phyloP scores from a whole-genome alignment of 1,140 invertebrate genomes.

The Gryllus bimaculatus region DNA sequence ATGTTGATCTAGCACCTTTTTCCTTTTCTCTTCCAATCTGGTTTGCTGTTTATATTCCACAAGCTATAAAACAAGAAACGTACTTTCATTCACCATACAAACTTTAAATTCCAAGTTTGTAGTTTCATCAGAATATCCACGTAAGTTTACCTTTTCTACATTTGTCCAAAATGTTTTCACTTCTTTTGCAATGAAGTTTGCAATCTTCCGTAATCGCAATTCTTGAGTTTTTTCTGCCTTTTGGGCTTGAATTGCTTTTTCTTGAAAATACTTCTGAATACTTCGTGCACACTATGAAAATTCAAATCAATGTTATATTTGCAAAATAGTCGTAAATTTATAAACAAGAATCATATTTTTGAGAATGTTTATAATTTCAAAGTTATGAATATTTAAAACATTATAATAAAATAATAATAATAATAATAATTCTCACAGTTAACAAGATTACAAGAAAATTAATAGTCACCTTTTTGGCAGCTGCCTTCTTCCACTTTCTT shows the following conservation, averaged over 20 bases:
- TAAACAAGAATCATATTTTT: neutral
- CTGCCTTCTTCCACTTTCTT: constrained; percentile 93
- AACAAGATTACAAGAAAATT: neutral
- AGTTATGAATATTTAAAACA: neutral
- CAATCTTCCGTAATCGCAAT: constrained; percentile 73
- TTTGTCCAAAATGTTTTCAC: constrained; percentile 93
- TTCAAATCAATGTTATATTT: neutral
- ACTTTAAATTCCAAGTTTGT: neutral
- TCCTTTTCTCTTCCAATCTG: constrained; percentile 85
- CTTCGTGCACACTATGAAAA: constrained; percentile 60
- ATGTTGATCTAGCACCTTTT: constrained; percentile 93
- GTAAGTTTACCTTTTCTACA: constrained; percentile 70
- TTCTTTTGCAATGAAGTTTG: constrained; percentile 84
- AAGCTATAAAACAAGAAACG: constrained; percentile 44
- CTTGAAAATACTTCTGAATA: constrained; percentile 93
- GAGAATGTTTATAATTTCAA: neutral
- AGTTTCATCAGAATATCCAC: neutral
- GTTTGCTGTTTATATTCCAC: constrained; percentile 92
- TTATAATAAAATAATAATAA: neutral
- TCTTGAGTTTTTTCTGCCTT: constrained; percentile 88
- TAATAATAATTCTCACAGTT: neutral
- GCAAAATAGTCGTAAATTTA: neutral
- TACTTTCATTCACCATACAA: neutral
- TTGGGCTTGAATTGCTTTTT: constrained; percentile 80
- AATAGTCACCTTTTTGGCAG: constrained; percentile 71